Percentiles rank a stretch among this genome's conserved stretches.
These are phyloP conservation scores for Drosophila willistoni DNA, from an alignment of 1,140 invertebrate species.

Conservation along the genomic window DNA sequence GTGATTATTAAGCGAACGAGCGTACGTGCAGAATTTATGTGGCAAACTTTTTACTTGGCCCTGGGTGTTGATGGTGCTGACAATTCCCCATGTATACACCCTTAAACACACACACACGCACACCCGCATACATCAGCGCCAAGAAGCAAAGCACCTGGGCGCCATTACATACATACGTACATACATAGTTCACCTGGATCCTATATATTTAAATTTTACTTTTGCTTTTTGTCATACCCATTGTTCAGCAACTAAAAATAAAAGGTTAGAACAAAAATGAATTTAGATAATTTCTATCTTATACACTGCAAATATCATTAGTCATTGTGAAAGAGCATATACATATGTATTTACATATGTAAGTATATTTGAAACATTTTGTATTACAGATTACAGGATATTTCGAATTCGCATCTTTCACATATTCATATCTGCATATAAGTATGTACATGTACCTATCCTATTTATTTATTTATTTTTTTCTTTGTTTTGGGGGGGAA, in stretches of 20 bases:
- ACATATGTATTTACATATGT: too few relatives aligned
- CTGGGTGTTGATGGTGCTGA: conserved; percentile 34
- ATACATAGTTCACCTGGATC: conserved; percentile 8
- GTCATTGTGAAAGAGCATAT: too few relatives aligned
- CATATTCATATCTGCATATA: neutral
- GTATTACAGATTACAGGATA: too few relatives aligned
- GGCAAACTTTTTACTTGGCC: conserved; percentile 17
- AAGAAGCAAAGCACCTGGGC: conserved; percentile 8
- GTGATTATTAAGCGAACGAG: conserved; percentile 56
- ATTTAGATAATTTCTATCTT: too few relatives aligned
- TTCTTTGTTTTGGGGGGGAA: too few relatives aligned
- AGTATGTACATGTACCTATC: too few relatives aligned
- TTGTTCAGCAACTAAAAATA: too few relatives aligned
- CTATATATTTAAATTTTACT: conserved; percentile 7
- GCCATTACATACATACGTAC: conserved; percentile 18
- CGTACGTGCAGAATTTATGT: conserved; percentile 39
- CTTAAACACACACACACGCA: neutral
- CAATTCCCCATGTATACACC: conserved; percentile 27
- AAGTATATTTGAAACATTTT: too few relatives aligned
- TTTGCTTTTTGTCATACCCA: conserved; percentile 4
- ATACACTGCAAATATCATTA: too few relatives aligned
- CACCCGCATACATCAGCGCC: neutral
- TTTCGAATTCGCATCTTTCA: neutral
- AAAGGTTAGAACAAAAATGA: too few relatives aligned
- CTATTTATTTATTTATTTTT: too few relatives aligned